Conservation (phyloP, 2,113 vertebrate species). For the Leucoraja erinaceus region DNA sequence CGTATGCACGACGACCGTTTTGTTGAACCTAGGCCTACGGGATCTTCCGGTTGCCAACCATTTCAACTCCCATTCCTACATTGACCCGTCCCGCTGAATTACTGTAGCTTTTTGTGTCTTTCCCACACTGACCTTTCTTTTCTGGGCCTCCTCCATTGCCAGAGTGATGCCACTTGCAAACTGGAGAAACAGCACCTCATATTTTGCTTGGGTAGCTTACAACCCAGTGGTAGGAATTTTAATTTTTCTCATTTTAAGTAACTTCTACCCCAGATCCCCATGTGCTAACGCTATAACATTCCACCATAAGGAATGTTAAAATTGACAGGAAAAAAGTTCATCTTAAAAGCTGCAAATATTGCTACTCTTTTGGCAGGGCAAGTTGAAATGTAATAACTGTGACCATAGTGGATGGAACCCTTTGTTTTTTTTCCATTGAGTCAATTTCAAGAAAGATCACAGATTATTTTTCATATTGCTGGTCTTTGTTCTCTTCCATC, state of each 20-base stretch:
- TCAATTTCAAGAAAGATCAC: not conserved
- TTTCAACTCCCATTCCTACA: too few relatives aligned
- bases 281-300: not conserved
- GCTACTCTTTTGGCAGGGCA: not conserved
- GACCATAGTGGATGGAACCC: not conserved
- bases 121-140: too few relatives aligned
- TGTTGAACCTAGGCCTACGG: too few relatives aligned
- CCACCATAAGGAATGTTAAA: not conserved
- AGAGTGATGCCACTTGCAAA: too few relatives aligned
- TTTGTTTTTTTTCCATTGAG: not conserved
- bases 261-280: not conserved
- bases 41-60: too few relatives aligned
- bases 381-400: not conserved
- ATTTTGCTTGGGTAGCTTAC: too few relatives aligned
- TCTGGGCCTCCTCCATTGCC: too few relatives aligned
- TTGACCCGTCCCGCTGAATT: too few relatives aligned
- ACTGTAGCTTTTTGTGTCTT: too few relatives aligned
- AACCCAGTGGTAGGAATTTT: too few relatives aligned
- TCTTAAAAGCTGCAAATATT: not conserved
- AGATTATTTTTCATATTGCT: not conserved
- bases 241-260: not conserved
- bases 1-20: too few relatives aligned
- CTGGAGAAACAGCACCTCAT: too few relatives aligned
- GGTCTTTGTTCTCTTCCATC: not conserved
- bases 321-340: not conserved